These are phyloP conservation scores for Pemphigus obesinymphae DNA, from an alignment of 1,140 invertebrate genomes.

Conservation along the genomic window DNA sequence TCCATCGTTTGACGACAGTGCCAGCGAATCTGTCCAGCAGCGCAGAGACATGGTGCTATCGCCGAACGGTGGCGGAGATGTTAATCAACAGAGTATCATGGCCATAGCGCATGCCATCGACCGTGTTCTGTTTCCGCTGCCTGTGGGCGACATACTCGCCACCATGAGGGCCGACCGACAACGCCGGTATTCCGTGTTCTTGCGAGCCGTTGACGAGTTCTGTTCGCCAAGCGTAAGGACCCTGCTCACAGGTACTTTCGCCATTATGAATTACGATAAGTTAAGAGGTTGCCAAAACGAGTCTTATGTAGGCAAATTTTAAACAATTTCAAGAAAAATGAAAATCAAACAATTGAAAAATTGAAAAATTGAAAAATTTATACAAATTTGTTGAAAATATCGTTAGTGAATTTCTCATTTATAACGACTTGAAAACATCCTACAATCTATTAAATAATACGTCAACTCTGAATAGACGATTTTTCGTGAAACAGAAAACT, in stretches of 20 bases:
- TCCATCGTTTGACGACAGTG: slow-evolving; percentile 46
- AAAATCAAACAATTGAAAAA: no score
- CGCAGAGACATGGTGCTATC: neutral
- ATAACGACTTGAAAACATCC: no score
- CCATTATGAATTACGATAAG: no score
- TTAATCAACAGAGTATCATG: slow-evolving; percentile 55
- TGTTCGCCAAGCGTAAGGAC: slow-evolving; percentile 68
- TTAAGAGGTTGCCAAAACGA: no score
- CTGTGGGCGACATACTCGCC: slow-evolving; percentile 74
- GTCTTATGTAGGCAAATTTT: no score
- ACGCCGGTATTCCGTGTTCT: slow-evolving; percentile 69
- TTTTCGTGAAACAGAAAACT: no score
- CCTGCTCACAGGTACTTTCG: slow-evolving; percentile 67
- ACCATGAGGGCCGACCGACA: slow-evolving; percentile 76
- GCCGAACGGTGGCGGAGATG: neutral
- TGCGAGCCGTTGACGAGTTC: slow-evolving; percentile 58
- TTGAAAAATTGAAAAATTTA: no score
- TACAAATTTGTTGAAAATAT: no score
- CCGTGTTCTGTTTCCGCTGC: slow-evolving; percentile 79
- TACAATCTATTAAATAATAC: no score
- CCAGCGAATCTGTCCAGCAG: neutral
- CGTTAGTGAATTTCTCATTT: no score
- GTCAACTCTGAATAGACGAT: no score
- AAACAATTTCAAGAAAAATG: no score
- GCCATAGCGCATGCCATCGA: slow-evolving; percentile 81